Evolutionary conservation across 2,888 invertebrate species (phyloP).

Genomic region (Agriopis marginaria): DNA sequence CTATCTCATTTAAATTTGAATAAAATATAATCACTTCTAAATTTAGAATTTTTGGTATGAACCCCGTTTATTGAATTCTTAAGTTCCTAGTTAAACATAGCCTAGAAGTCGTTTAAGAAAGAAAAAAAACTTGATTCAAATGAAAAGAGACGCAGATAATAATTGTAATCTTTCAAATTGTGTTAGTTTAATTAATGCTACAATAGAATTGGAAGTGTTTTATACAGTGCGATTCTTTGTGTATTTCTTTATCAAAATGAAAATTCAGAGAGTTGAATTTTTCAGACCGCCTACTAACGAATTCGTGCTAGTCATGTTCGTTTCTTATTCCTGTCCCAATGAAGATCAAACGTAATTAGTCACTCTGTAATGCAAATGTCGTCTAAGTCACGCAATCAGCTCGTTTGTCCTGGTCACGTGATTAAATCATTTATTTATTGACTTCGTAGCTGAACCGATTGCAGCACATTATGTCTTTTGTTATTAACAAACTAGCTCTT

Average conservation of each 20-base stretch:
- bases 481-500: constrained; percentile 6
- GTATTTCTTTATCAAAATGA: neutral
- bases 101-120: too few species aligned
- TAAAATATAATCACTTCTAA: too few species aligned
- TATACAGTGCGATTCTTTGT: too few species aligned
- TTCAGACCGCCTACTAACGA: constrained; percentile 5
- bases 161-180: too few species aligned
- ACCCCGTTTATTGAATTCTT: too few species aligned
- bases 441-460: constrained; percentile 7
- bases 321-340: constrained; percentile 51
- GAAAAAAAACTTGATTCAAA: too few species aligned
- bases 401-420: constrained; percentile 46
- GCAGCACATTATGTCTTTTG: neutral
- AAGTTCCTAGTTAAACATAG: too few species aligned
- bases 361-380: constrained; percentile 69
- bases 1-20: too few species aligned
- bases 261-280: neutral
- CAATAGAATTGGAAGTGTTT: too few species aligned
- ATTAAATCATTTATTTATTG: constrained; percentile 25
- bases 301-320: constrained; percentile 10
- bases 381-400: constrained; percentile 57
- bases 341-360: constrained; percentile 65
- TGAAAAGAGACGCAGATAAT: too few species aligned
- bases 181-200: too few species aligned
- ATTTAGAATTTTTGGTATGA: too few species aligned